phyloP scores from a whole-genome alignment of 2,888 invertebrate genomes.

The Caenorhabditis sp. region DNA sequence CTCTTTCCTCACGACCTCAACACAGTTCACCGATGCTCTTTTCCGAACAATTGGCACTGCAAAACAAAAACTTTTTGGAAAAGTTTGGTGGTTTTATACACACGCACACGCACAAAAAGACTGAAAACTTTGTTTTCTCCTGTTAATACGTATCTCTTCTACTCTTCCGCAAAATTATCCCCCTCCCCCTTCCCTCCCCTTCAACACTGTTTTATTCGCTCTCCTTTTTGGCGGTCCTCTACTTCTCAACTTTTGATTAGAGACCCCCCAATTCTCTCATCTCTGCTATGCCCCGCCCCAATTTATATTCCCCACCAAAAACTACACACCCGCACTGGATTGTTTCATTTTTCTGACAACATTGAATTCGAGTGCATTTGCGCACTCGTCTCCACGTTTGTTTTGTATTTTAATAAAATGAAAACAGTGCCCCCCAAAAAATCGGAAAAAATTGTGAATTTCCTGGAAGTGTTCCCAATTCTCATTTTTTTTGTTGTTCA shows the following conservation, averaged over 20 bases:
- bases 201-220: slow-evolving; percentile 24
- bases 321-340: too few species aligned
- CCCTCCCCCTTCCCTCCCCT: neutral
- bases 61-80: slow-evolving; percentile 26
- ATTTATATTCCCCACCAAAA: too few species aligned
- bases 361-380: too few species aligned
- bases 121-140: slow-evolving; percentile 11
- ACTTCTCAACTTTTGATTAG: neutral
- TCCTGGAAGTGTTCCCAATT: slow-evolving; percentile 16
- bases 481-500: slow-evolving; percentile 2
- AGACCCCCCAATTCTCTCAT: too few species aligned
- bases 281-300: too few species aligned
- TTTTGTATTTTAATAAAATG: slow-evolving; percentile 19
- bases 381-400: neutral
- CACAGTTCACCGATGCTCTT: slow-evolving; percentile 25
- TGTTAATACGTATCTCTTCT: slow-evolving; percentile 52
- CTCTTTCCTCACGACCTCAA: slow-evolving; percentile 48
- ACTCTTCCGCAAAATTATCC: neutral
- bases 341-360: too few species aligned
- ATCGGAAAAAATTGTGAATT: neutral
- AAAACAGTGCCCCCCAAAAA: too few species aligned
- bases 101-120: neutral
- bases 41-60: slow-evolving; percentile 3
- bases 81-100: slow-evolving; percentile 34
- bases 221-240: neutral